Conservation (phyloP, 2,113 vertebrate genomes). For the Melanostigma gelatinosum region DNA sequence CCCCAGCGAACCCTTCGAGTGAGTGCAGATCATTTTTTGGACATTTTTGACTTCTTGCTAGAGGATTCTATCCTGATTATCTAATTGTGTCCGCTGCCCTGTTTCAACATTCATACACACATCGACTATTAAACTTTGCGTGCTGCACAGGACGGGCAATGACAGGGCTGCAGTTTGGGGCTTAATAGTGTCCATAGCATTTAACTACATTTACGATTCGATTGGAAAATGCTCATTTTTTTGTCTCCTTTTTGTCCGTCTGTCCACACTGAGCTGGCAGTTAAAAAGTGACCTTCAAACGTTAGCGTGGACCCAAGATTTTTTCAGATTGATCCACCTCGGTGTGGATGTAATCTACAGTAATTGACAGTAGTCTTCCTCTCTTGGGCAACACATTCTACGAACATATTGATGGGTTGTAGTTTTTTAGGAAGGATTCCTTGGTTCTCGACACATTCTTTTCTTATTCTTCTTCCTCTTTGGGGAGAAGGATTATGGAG, state of each 20-base stretch:
- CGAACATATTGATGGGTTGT: neutral
- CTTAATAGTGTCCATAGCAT: neutral
- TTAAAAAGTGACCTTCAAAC: neutral
- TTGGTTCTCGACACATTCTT: too few relatives aligned
- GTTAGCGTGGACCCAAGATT: neutral
- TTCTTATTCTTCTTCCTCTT: neutral
- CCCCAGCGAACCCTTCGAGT: slow-evolving; percentile 96
- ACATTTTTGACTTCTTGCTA: neutral
- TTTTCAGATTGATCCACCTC: neutral
- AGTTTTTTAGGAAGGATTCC: neutral
- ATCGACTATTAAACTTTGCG: neutral
- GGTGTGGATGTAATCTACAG: neutral
- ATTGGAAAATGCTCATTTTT: neutral
- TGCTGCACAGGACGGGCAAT: neutral
- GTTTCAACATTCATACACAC: neutral
- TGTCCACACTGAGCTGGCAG: neutral
- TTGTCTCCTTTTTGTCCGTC: neutral
- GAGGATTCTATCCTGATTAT: neutral
- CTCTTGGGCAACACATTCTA: neutral
- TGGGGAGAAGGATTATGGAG: neutral
- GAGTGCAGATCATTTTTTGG: slow-evolving; percentile 73
- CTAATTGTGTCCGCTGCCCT: slow-evolving; percentile 2
- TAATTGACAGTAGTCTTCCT: neutral
- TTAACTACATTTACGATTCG: neutral
- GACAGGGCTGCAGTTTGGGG: neutral